Base-by-base conservation (phyloP, 2,888 invertebrate genomes). In the Nebria brevicollis region DNA sequence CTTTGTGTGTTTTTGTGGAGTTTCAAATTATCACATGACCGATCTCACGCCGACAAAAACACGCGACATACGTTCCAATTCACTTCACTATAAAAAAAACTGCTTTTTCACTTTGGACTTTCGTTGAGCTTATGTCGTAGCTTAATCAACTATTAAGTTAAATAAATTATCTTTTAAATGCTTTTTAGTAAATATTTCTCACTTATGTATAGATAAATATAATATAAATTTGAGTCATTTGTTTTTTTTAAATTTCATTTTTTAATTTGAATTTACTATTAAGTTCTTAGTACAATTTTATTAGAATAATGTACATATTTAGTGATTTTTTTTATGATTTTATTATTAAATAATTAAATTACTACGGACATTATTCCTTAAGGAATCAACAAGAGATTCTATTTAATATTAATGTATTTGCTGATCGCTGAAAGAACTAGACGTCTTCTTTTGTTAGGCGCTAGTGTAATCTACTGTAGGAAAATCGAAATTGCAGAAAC, bases 41-140 rank as follows among this genome's bases (percentile, higher is more conserved):
- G 68, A 77, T 77, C 77, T 68, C 72, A 66, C 41, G 13, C 11
- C 25, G 43, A 66, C 77, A 77, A 77, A 77, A 77, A 77, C 20
- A 20, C 26, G 11, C 8, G 25, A 77, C 77, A 77, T 77, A 72
- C 70, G 77, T 8, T 72, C 70, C 20, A 77, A 68, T 77, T 77
- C 54, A 77, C 54, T 13, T 54, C 13, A 8, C 8, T 54, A 54
- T 54, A 54, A 54, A 54, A 54, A 43, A 54, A 54, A 54, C 54
- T 54, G 54, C 34, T 54, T 54, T 54, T 54, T 54, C 54, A 54
- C 54, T 54, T 54, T 54, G 54, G 8, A 5, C 54, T 54, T 13
- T 54, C 8, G 11, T 54, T 5, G 54, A 54, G 54, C 11, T 2
- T 13, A 54, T 54, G 4, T 54, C 54, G 8, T 54, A 54, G 8